phyloP scores from a whole-genome alignment of 1,140 invertebrate species.

The Zeugodacus cucurbitae region DNA sequence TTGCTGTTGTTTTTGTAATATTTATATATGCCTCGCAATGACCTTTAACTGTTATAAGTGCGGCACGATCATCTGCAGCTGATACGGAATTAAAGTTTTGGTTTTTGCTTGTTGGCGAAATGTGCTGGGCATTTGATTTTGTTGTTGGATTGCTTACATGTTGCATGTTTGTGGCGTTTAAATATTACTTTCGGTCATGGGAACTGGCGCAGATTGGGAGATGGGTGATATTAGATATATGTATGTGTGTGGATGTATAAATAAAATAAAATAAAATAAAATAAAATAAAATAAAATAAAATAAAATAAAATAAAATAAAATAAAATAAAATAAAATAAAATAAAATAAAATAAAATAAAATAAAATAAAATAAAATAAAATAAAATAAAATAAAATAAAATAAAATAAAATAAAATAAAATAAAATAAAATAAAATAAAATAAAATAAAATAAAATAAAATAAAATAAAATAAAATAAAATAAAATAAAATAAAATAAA shows the following conservation, averaged over 20 bases:
- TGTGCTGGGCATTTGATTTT: neutral
- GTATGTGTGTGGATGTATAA: neutral
- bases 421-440: no score
- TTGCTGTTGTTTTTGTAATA: slow-evolving; percentile 24
- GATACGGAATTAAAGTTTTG: slow-evolving; percentile 45
- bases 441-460: no score
- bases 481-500: no score
- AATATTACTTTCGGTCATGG: slow-evolving; percentile 31
- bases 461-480: no score
- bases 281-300: neutral
- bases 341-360: no score
- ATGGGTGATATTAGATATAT: neutral
- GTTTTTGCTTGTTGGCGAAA: neutral
- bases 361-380: no score
- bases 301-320: neutral
- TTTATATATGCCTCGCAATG: slow-evolving; percentile 43
- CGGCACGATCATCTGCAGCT: slow-evolving; percentile 47
- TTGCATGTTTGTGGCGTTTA: slow-evolving; percentile 8
- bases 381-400: no score
- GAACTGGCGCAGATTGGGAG: slow-evolving; percentile 40
- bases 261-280: neutral
- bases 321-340: no score
- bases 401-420: no score
- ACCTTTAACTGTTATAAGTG: slow-evolving; percentile 50
- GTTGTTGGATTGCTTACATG: neutral